Evolutionary conservation across 2,888 invertebrate species (phyloP).

Genomic region (Dusona sp.): DNA sequence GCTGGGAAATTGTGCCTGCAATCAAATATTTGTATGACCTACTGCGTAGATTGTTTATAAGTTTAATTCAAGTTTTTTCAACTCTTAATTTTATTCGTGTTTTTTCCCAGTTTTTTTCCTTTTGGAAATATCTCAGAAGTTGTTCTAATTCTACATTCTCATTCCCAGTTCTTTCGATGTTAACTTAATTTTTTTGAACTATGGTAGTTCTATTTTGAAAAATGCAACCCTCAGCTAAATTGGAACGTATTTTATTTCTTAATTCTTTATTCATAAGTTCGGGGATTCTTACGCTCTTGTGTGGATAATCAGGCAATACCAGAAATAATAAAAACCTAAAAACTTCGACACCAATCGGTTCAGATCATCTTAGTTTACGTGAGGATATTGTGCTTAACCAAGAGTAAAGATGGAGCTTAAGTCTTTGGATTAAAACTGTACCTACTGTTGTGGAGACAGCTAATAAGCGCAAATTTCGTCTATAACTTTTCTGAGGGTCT

Average conservation of each 20-base stretch:
- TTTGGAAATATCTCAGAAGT: neutral
- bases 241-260: too few relatives aligned
- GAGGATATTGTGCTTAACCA: conserved; percentile 22
- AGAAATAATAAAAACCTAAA: neutral
- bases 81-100: neutral
- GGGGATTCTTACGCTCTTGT: neutral
- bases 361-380: neutral
- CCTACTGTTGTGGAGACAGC: conserved; percentile 9
- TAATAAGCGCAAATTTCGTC: conserved; percentile 40
- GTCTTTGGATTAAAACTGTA: conserved; percentile 26
- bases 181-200: too few relatives aligned
- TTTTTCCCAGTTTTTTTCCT: neutral
- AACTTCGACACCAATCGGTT: neutral
- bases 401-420: conserved; percentile 17
- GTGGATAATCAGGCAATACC: neutral
- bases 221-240: too few relatives aligned
- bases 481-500: conserved; percentile 27
- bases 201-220: too few relatives aligned
- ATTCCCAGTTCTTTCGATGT: too few relatives aligned
- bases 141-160: neutral
- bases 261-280: too few relatives aligned
- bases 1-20: neutral
- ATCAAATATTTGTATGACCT: neutral
- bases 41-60: neutral
- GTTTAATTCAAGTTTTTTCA: neutral